Base-by-base conservation (phyloP, 2,113 vertebrate species). In the Vicugna pacos region DNA sequence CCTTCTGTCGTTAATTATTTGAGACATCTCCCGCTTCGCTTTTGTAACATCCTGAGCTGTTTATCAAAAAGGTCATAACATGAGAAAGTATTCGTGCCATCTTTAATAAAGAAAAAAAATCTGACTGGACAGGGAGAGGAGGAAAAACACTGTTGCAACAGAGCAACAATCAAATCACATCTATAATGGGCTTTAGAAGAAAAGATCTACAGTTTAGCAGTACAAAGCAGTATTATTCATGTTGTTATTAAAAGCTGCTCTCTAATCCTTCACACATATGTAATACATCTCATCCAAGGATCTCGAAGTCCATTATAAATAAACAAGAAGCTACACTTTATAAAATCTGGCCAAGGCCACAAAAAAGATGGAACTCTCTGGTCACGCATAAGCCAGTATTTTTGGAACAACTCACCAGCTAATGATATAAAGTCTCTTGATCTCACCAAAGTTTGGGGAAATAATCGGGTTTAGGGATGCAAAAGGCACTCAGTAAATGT, bases 41-140 rank as follows among this genome's bases (percentile, higher is more conserved):
- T 97, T 97, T 98, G 98, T 98, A 96, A 95, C 96, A 98, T 98
- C 96, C 97, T 95, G 97, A 96, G 94, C 93, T 98, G 93, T 98
- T 98, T 98, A 95, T 96, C 98, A 97, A 96, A 98, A 98, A 96
- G 96, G 91, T 95, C 97, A 98, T 98, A 98, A 98, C 93, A 97
- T 83, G 86, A 98, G 94, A 98, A 97, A 98, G 97, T 96, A 98
- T 98, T 95, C 97, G 69, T 95, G 95, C 94, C 98, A 98, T 98
- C 97, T 95, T 97, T 98, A 97, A 98, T 97, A 97, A 98, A 97
- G 0, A 85, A 97, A 97, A 97, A 97, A 97, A 97, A 94, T 97
- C 98, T 79, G 95, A 93, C 96, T 91, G 97, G 95, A 95, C 64
- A 42, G 75, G 58, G 89, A 95, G 64, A 93, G 93, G 95, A 97